Evolutionary conservation across 2,888 invertebrate species (phyloP).

Genomic region (Drosophila mimica): DNA sequence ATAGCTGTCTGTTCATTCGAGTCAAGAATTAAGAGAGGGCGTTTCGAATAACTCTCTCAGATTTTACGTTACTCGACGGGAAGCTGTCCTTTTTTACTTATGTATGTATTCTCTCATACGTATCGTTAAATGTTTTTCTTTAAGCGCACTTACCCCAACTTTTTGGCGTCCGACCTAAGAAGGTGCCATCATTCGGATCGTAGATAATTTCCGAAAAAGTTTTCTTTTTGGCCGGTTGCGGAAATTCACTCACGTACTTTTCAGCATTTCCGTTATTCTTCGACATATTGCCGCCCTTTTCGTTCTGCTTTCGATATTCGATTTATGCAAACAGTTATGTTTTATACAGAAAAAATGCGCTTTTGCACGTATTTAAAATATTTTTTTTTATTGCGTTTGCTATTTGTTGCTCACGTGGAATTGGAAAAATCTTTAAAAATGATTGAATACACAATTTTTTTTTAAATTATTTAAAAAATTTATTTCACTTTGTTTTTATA

Average conservation of each 20-base stretch:
- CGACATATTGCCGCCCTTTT: slow-evolving; percentile 69
- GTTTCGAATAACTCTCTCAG: background rate
- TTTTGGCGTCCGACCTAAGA: slow-evolving; percentile 81
- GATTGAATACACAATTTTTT: slow-evolving; percentile 1
- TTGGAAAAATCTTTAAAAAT: slow-evolving; percentile 25
- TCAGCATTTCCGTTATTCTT: slow-evolving; percentile 77
- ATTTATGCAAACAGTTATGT: slow-evolving; percentile 20
- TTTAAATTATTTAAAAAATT: background rate
- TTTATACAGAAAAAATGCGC: slow-evolving; percentile 7
- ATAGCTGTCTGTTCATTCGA: background rate
- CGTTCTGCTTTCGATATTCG: slow-evolving; percentile 7
- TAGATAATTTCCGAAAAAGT: slow-evolving; percentile 77
- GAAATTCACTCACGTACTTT: slow-evolving; percentile 78
- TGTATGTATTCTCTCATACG: background rate
- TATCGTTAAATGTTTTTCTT: background rate
- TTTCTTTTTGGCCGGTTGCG: slow-evolving; percentile 76
- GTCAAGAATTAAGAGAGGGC: slow-evolving; percentile 2
- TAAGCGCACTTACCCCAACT: slow-evolving; percentile 83
- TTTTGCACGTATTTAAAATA: slow-evolving; percentile 15
- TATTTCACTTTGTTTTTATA: slow-evolving; percentile 9
- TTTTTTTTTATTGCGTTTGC: slow-evolving; percentile 37
- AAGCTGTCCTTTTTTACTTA: background rate
- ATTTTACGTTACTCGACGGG: background rate
- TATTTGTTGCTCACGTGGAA: slow-evolving; percentile 65
- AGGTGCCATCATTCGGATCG: slow-evolving; percentile 78